phyloP scores from a whole-genome alignment of 1,140 invertebrate species.

The Trachymyrmex cornetzi region DNA sequence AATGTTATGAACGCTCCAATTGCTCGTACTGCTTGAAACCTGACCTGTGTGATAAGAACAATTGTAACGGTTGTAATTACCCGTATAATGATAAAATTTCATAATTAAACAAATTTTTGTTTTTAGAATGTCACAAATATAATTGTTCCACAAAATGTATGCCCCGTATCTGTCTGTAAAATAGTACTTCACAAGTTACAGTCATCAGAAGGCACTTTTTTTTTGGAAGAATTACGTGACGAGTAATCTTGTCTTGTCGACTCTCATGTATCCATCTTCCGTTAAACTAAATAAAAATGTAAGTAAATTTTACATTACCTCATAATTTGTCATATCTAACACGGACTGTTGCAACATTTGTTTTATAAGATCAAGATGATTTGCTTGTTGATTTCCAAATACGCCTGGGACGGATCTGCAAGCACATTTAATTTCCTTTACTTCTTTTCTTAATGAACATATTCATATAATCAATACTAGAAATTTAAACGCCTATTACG shows the following conservation, averaged over 20 bases:
- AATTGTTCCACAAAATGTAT: constrained; percentile 69
- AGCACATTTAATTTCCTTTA: not conserved
- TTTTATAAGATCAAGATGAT: constrained; percentile 97
- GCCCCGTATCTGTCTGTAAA: constrained; percentile 87
- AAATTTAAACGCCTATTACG: no score
- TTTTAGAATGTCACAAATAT: constrained; percentile 14
- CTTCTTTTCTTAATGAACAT: not conserved
- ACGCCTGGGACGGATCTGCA: constrained; percentile 96
- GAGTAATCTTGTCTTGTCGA: constrained; percentile 68
- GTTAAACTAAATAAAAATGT: constrained; percentile 23
- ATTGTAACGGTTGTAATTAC: constrained; percentile 27
- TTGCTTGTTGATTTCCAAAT: constrained; percentile 97
- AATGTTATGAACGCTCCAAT: constrained; percentile 95
- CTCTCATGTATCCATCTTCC: constrained; percentile 83
- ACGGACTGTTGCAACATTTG: constrained; percentile 96
- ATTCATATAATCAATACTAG: no score
- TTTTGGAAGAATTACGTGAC: constrained; percentile 82
- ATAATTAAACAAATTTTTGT: constrained; percentile 12
- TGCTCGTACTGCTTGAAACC: constrained; percentile 94
- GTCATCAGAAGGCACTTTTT: constrained; percentile 85
- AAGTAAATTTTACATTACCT: constrained; percentile 83
- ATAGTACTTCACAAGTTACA: constrained; percentile 85
- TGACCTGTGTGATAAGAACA: constrained; percentile 85
- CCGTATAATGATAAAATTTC: not conserved
- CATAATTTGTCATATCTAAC: constrained; percentile 90